Base-by-base conservation (phyloP, 2,888 invertebrate species). In the Drosophila niveifrons region DNA sequence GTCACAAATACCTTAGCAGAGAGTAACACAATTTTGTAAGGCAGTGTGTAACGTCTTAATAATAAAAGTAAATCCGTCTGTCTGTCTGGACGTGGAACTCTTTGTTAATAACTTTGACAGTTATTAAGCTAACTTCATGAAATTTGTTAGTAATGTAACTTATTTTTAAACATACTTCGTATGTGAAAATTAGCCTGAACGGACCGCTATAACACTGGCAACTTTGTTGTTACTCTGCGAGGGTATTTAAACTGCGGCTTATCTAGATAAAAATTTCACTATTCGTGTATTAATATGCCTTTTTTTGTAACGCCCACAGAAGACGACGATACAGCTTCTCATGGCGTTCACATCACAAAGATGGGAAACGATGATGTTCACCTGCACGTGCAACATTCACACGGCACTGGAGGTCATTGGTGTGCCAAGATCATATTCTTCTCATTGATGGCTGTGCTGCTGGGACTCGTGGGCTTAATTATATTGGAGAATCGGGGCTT, bases 351-450 rank as follows among this genome's bases (percentile, higher is more conserved):
- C 77, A 89, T 91, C 50, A 90, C 91, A 48, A 92, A 92, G 87
- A 91, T 92, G 91, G 91, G 94, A 31, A 94, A 94, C 79, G 96
- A 96, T 57, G 96, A 96, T 92, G 94, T 95, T 69, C 95, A 95
- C 82, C 95, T 97, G 89, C 97, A 97, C 90, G 94, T 96, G 23
- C 94, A 96, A 53, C 95, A 95, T 80, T 96, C 97, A 44, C 95
- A 94, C 80, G 95, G 95, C 47, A 96, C 96, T 13, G 96, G 96
- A 46, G 97, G 97, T 34, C 96, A 96, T 90, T 95, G 96, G 94
- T 96, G 96, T 92, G 96, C 97, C 36, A 96, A 96, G 93, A 93
- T 97, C 62, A 94, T 97, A 84, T 97, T 97, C 92, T 96, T 97
- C 90, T 93, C 95, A 1, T 92, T 97, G 28, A 93, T 97, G 78